These are phyloP conservation scores for Propsilocerus akamusi DNA, from an alignment of 1,140 invertebrate species.

Conservation along the genomic window DNA sequence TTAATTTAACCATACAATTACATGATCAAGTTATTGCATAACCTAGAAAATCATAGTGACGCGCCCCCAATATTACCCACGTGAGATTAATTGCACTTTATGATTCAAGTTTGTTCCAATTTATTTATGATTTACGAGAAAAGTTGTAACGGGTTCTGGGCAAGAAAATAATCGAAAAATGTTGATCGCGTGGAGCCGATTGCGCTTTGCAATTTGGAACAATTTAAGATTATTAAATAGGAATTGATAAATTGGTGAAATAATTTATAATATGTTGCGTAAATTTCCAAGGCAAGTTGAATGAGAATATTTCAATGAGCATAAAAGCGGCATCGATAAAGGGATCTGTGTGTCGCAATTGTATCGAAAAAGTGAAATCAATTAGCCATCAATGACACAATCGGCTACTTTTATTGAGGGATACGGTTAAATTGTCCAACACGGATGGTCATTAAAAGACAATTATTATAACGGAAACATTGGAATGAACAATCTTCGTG, in stretches of 20 bases:
- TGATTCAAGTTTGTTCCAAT: too few species aligned
- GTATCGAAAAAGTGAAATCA: neutral
- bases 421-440: neutral
- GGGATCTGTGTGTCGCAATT: too few species aligned
- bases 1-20: neutral
- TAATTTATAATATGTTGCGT: neutral
- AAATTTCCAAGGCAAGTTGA: neutral
- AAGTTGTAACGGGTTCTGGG: too few species aligned
- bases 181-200: neutral
- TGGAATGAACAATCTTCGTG: too few species aligned
- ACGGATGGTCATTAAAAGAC: neutral
- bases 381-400: constrained; percentile 2
- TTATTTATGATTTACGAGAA: too few species aligned
- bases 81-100: too few species aligned
- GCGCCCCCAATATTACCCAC: too few species aligned
- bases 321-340: too few species aligned
- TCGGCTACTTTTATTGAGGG: too few species aligned
- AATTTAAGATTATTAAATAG: neutral
- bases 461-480: neutral
- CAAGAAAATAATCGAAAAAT: too few species aligned
- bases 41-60: too few species aligned
- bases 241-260: neutral
- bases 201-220: neutral
- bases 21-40: neutral
- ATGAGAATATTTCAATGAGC: neutral